These are phyloP conservation scores for Idaea straminata DNA, from an alignment of 2,888 invertebrate species.

Conservation along the genomic window DNA sequence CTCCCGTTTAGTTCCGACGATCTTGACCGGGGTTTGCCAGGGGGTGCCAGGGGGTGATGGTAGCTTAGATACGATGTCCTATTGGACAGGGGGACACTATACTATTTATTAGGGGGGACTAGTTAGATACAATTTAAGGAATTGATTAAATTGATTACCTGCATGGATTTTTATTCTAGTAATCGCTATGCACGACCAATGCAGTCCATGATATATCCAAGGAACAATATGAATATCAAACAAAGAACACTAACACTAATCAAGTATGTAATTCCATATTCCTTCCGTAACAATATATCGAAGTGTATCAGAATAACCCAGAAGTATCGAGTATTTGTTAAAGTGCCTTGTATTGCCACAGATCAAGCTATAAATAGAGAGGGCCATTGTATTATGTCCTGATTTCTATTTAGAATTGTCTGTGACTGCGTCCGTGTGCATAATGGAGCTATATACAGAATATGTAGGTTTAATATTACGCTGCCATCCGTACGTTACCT, in stretches of 20 bases:
- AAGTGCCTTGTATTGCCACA: background rate
- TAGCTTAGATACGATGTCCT: background rate
- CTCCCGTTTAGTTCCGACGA: background rate
- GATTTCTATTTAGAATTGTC: constrained; percentile 1
- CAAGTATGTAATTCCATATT: constrained; percentile 21
- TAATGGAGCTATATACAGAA: background rate
- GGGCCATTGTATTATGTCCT: constrained; percentile 2
- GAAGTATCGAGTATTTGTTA: background rate
- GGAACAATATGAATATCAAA: background rate
- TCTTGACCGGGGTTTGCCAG: background rate
- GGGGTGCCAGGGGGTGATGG: background rate
- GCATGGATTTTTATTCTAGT: too few relatives aligned
- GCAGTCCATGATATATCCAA: background rate
- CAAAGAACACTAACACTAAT: background rate
- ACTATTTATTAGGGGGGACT: too few relatives aligned
- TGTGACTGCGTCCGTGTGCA: background rate
- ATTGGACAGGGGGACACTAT: background rate
- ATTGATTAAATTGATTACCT: background rate
- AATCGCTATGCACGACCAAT: background rate
- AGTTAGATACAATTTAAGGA: background rate
- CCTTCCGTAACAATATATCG: constrained; percentile 22
- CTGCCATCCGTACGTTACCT: too few relatives aligned
- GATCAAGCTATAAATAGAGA: background rate
- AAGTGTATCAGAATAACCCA: background rate
- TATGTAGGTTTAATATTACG: too few relatives aligned